phyloP scores from a whole-genome alignment of 2,888 invertebrate genomes.

The Amblyteles armatorius region DNA sequence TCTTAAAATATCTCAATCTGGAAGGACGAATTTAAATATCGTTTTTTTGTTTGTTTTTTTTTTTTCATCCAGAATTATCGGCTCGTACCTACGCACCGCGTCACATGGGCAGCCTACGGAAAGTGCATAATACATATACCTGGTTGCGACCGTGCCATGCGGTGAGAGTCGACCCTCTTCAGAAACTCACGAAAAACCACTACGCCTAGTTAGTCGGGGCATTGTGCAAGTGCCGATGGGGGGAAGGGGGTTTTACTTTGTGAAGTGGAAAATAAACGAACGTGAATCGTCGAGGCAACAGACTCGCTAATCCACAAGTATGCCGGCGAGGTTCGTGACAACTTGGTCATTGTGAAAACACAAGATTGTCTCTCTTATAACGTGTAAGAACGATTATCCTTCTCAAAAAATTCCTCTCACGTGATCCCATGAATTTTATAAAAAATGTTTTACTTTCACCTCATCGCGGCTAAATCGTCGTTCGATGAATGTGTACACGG shows the following conservation, averaged over 20 bases:
- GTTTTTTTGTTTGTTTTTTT: background rate
- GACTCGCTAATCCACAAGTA: constrained; percentile 26
- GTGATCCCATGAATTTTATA: background rate
- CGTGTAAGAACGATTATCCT: constrained; percentile 50
- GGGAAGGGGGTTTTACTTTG: constrained; percentile 70
- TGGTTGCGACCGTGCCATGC: constrained; percentile 44
- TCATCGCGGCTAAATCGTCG: no score
- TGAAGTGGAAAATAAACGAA: constrained; percentile 76
- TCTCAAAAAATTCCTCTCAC: background rate
- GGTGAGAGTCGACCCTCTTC: constrained; percentile 79
- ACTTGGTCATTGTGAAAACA: constrained; percentile 75
- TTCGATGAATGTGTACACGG: no score
- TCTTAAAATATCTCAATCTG: background rate
- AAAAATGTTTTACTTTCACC: background rate
- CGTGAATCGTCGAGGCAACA: constrained; percentile 48
- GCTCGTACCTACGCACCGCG: background rate
- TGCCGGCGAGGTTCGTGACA: constrained; percentile 73
- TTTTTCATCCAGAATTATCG: constrained; percentile 22
- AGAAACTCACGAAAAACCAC: constrained; percentile 76
- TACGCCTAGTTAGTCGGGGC: constrained; percentile 81
- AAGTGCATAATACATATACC: constrained; percentile 36
- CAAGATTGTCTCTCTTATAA: background rate
- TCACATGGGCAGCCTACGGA: constrained; percentile 33
- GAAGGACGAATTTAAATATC: background rate
- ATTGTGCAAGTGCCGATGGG: constrained; percentile 73